Evolutionary conservation across 2,797 vertebrate species (phyloP).

Genomic region (Muscicapa striata): DNA sequence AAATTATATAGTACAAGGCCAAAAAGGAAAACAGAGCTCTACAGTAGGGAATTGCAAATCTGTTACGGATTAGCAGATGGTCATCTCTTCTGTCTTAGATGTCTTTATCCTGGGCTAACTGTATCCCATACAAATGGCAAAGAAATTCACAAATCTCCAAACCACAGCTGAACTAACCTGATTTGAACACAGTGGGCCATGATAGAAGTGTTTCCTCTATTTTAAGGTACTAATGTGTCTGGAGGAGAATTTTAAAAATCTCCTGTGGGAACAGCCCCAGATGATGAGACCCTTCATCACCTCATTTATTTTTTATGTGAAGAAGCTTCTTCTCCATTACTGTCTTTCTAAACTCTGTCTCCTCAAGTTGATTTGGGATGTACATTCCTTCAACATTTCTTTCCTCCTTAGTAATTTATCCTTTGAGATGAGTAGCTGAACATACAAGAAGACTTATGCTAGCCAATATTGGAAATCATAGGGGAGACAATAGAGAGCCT

Average conservation of each 20-base stretch:
- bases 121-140: background rate
- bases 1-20: background rate
- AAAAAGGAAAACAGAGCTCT: conserved; percentile 11
- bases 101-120: conserved; percentile 3
- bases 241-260: background rate
- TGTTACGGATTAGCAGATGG: background rate
- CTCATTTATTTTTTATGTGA: background rate
- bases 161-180: background rate
- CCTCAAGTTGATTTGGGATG: background rate
- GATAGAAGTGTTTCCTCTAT: background rate
- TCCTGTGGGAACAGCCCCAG: background rate
- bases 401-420: background rate
- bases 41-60: conserved; percentile 39
- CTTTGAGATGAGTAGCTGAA: background rate
- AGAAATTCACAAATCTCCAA: background rate
- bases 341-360: background rate
- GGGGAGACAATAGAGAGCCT: background rate
- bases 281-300: background rate
- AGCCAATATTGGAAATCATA: background rate
- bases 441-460: background rate
- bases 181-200: background rate
- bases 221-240: background rate
- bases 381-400: background rate
- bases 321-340: background rate
- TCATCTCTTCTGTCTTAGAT: background rate